A percentile compares a stretch with the other conserved stretches of the same genome.
These are phyloP conservation scores for cattle (Bos taurus) DNA, from an alignment of 2,113 vertebrate species.

Conservation along the genomic window ARS-UCD2.0 NC_037345.1:32953001-32953500, in stretches of 20 bases:
- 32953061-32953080: not conserved
- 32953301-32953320: accelerated
- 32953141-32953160: not conserved
- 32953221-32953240: not conserved
- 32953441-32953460: not conserved
- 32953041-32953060: not conserved
- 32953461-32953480: slow-evolving; percentile 25
- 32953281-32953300: not conserved
- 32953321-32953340: not conserved
- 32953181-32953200: not conserved
- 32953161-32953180: not conserved
- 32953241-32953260: not conserved
- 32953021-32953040: not conserved
- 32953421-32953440: slow-evolving; percentile 14
- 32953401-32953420: not conserved
- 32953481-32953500: not conserved
- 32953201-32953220: not conserved
- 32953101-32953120: not conserved
- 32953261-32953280: not conserved
- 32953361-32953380: not conserved
- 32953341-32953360: not conserved
- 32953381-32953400: slow-evolving; percentile 16
- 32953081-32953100: not conserved
- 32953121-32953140: not conserved
- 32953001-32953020: not conserved